These are phyloP conservation scores for Tiaroga cobitis DNA, from an alignment of 2,797 vertebrate species.

Conservation along the genomic window DNA sequence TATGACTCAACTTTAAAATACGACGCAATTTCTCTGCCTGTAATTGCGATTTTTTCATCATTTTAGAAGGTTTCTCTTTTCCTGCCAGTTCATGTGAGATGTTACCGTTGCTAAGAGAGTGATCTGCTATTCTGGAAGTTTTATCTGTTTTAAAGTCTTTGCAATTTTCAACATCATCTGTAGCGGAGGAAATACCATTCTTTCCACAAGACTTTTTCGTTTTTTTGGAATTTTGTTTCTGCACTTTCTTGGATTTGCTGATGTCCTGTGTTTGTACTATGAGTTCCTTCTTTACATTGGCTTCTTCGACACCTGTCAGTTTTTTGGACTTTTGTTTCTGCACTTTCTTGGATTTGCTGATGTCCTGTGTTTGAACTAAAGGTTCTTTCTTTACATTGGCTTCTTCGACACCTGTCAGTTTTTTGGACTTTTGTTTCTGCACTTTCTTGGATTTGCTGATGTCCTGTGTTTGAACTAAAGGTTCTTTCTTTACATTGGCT, in stretches of 20 bases:
- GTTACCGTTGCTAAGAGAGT: background rate
- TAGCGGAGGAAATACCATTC: background rate
- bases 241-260: constrained; percentile 16
- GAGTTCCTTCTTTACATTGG: background rate
- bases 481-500: constrained; percentile 1
- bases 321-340: constrained; percentile 1
- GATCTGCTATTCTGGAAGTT: constrained; percentile 25
- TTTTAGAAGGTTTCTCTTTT: constrained; percentile 63
- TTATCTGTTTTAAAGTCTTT: background rate
- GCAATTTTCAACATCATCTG: constrained; percentile 44
- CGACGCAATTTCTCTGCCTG: constrained; percentile 68
- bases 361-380: background rate
- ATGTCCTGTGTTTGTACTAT: background rate
- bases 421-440: constrained; percentile 1
- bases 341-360: constrained; percentile 13
- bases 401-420: background rate
- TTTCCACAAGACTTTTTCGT: constrained; percentile 36
- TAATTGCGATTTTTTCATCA: background rate
- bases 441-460: constrained; percentile 18
- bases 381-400: constrained; percentile 7
- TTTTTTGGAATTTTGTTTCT: constrained; percentile 9
- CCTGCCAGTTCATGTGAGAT: background rate
- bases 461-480: background rate
- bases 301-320: background rate
- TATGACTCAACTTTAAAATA: constrained; percentile 59